Conservation (phyloP, 2,113 vertebrate genomes). For the Macquaria australasica region DNA sequence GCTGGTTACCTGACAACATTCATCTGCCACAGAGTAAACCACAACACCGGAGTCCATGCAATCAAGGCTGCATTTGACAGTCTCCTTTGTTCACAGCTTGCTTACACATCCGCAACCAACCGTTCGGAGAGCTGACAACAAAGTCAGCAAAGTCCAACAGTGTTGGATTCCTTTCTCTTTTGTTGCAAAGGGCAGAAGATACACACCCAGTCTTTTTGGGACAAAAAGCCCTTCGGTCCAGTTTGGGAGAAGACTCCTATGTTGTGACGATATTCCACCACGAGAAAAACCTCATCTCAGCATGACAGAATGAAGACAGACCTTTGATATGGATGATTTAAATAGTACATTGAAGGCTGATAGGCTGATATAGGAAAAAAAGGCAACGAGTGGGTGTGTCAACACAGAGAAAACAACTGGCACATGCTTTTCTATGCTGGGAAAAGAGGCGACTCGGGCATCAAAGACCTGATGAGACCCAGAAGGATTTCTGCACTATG, state of each 20-base stretch:
- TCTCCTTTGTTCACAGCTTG: conserved; percentile 37
- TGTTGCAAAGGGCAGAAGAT: neutral
- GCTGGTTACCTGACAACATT: conserved; percentile 53
- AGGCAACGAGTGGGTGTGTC: neutral
- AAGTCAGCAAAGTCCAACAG: neutral
- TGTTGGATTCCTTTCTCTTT: neutral
- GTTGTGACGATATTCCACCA: conserved; percentile 26
- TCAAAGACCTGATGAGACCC: neutral
- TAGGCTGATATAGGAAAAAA: neutral
- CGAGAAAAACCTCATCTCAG: conserved; percentile 25
- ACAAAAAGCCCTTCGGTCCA: neutral
- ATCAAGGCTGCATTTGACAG: conserved; percentile 47
- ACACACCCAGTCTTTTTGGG: neutral
- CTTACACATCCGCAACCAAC: conserved; percentile 36
- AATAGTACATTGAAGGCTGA: conserved; percentile 72
- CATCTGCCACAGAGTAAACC: conserved; percentile 35
- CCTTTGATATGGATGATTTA: conserved; percentile 64
- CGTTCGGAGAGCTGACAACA: conserved; percentile 9
- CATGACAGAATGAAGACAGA: conserved; percentile 35
- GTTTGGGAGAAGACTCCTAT: conserved; percentile 14
- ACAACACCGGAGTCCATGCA: conserved; percentile 12
- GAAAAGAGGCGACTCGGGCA: neutral
- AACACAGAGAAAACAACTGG: neutral
- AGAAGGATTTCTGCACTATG: neutral
- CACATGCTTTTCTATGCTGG: neutral